Base-by-base conservation (phyloP, 2,797 vertebrate genomes). In the Acanthurus lineatus region DNA sequence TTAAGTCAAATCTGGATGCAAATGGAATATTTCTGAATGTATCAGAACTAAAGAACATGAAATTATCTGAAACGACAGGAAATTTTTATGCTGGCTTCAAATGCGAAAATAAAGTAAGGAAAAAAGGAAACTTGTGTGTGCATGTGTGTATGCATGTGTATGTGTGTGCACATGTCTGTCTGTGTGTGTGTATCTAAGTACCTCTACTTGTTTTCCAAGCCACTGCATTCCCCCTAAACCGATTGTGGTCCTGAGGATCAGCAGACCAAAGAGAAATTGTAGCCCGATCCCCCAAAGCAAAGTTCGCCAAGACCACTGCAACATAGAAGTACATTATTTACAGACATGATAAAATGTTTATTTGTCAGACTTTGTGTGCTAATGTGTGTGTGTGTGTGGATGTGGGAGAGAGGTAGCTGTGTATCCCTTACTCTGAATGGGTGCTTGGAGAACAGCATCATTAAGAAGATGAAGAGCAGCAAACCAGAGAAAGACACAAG, bases 401-500 rank as follows among this genome's bases (percentile, higher is more conserved):
- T 53, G 56, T 51, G 28, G 25, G 40, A 67, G 59, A 0, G 28
- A n/a, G 35, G 32, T 35, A 35, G 32, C 7, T 62, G 42, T n/a
- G 15, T 1, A 6, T 57, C 28, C 14, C 47, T 65, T 90, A 97
- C 96, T 91, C 84, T 96, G 70, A 94, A 89, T 81, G 96, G 96
- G 61, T 97, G 88, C 81, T 96, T 97, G 56, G 97, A 98, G 92
- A 97, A 97, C 15, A 97, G 63, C 85, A 96, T 59, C 88, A 95
- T 91, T 77, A 96, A 63, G 57, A 95, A 42, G 73, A 96, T 40
- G 49, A 25, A 25, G 25, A 25, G 3, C 25, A 25, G 19, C 80
- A 97, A 92, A 0, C 97, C 96, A 32, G 84, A 92, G 69, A 97
- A 96, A n/a, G 97, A 97, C 53, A 97, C 93, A 16, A 97, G 81